A percentile compares a stretch with the other conserved stretches of the same genome.
Conservation (phyloP, 2,113 vertebrate species). For the Oceanites oceanicus region DNA sequence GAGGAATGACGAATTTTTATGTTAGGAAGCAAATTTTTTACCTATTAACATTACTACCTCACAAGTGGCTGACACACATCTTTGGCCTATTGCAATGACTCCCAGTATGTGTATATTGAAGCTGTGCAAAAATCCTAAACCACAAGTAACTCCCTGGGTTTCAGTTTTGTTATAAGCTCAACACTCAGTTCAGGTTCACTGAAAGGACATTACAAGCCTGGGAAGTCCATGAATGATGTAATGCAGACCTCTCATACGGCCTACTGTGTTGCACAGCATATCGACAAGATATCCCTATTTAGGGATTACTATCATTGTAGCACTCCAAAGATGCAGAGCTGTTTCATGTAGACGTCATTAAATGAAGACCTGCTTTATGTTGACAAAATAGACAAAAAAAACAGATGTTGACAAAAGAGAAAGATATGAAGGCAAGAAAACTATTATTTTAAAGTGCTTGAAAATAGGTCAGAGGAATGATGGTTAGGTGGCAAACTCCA, state of each 20-base stretch:
- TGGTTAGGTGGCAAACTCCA: background rate
- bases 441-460: background rate
- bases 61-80: constrained; percentile 23
- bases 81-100: constrained; percentile 10
- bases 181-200: constrained; percentile 48
- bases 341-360: background rate
- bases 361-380: background rate
- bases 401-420: background rate
- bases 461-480: constrained; percentile 1
- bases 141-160: constrained; percentile 42
- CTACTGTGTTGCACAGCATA: background rate
- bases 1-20: background rate
- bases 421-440: background rate
- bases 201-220: constrained; percentile 56
- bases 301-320: background rate
- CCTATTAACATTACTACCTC: constrained; percentile 2
- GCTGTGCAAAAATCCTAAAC: constrained; percentile 39
- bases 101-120: constrained; percentile 6
- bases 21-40: constrained; percentile 24
- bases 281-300: background rate
- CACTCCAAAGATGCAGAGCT: background rate
- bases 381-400: background rate
- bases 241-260: background rate
- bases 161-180: constrained; percentile 51
- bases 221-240: constrained; percentile 19